Conservation (phyloP, 2,797 vertebrate species). For the Gymnodraco acuticeps region DNA sequence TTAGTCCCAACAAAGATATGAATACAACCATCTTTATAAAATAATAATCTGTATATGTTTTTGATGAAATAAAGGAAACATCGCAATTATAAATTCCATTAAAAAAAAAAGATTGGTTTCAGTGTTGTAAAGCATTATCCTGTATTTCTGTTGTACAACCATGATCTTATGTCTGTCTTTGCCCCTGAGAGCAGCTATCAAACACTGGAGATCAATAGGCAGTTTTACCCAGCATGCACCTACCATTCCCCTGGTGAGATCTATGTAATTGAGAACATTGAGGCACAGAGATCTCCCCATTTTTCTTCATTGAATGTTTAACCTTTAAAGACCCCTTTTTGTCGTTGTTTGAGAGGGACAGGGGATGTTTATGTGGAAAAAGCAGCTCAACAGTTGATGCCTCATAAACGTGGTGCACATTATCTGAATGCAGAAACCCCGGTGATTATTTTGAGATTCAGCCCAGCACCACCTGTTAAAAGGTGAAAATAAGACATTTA, state of each 20-base stretch:
- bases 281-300: conserved; percentile 5
- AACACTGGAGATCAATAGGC: conserved; percentile 18
- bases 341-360: too few relatives aligned
- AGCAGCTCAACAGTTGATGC: too few relatives aligned
- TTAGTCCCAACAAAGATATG: not conserved
- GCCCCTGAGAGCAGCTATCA: conserved; percentile 22
- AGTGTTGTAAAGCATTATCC: not conserved
- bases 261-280: conserved; percentile 28
- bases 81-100: not conserved
- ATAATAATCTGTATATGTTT: not conserved
- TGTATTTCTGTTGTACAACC: not conserved
- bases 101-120: not conserved
- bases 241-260: conserved; percentile 20
- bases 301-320: conserved; percentile 19
- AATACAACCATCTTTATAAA: not conserved
- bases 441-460: too few relatives aligned
- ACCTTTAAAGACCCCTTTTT: too few relatives aligned
- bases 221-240: not conserved
- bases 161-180: conserved; percentile 17
- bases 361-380: too few relatives aligned
- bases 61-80: not conserved
- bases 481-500: too few relatives aligned
- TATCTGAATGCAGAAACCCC: too few relatives aligned
- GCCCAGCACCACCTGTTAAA: too few relatives aligned
- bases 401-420: too few relatives aligned